phyloP scores from a whole-genome alignment of 2,888 invertebrate genomes.

The Eilema depressum region DNA sequence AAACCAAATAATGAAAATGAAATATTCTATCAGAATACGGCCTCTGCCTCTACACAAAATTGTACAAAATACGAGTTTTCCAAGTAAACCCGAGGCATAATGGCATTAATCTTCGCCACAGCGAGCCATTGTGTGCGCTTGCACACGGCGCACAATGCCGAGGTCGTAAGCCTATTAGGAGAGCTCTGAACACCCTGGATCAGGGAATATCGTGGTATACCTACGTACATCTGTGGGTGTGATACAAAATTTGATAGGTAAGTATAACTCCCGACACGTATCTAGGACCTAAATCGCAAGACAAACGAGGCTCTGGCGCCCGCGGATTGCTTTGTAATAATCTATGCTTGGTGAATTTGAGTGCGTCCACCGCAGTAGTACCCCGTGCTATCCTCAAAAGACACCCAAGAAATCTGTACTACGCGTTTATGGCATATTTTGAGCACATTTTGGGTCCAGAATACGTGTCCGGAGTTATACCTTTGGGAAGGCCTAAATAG shows the following conservation, averaged over 20 bases:
- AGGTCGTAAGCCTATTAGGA: slow-evolving; percentile 26
- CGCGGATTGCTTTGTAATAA: no score
- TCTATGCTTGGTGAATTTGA: no score
- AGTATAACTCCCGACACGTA: background rate
- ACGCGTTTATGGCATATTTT: no score
- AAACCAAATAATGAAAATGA: background rate
- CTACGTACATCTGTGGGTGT: background rate
- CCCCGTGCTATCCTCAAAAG: no score
- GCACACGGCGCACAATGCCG: slow-evolving; percentile 11
- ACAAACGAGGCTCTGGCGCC: no score
- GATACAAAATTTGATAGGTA: no score
- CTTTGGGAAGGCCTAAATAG: no score
- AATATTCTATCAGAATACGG: slow-evolving; percentile 39
- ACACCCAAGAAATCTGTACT: no score
- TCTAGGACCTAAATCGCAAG: no score
- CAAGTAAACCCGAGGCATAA: slow-evolving; percentile 39
- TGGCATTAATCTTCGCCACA: slow-evolving; percentile 30
- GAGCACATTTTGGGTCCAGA: no score
- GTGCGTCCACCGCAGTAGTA: no score
- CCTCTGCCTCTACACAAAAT: slow-evolving; percentile 29
- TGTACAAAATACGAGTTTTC: slow-evolving; percentile 51
- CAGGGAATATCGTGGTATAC: background rate
- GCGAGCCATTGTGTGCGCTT: background rate
- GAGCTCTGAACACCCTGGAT: background rate
- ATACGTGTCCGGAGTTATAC: no score